Base-by-base conservation (phyloP, 2,888 invertebrate species). In the Sinohyriopsis cumingii region DNA sequence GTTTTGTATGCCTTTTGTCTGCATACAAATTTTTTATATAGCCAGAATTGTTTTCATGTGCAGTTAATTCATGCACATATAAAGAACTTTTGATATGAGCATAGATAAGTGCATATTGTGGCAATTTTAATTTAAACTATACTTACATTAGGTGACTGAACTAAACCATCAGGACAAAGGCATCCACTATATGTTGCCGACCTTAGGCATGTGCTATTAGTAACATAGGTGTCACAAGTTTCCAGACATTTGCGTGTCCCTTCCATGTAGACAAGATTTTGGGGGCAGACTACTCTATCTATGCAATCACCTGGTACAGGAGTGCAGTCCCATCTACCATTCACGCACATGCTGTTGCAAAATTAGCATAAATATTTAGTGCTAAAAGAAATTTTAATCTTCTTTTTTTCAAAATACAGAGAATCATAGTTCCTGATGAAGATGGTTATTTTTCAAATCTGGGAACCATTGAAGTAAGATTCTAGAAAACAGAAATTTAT, bases 281-380 rank as follows among this genome's bases (percentile, higher is more conserved):
- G 63, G 19, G 72, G 69, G 65, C 79, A 79, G 5, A 60, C 25
- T 7, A 67, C 69, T 22, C 61, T 67, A 25, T 69, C 70, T 24
- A 69, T 65, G 60, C 79, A 79, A 33, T 60, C 33, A n/a, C 68
- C 66, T 12, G 15, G 25, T 15, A 61, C 24, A 5, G 69, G 45
- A 28, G 57, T 61, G 70, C 79, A 79, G 9, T 55, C 45, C 71
- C 75, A 79, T 5, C 66, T 69, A 45, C 73, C 76, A 64, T 78
- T 73, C 54, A 54, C 15, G 65, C 76, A 76, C 5, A 68, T 65
- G 53, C 76, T 77, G 69, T 12, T 67, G 69, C 19, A 12, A 55
- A 59, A 68, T 53, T 12, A 45, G 3, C 45, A 45, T 45, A 45
- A 45, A 45, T 15, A 2, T 15, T 45, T 45, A 45, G 15, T 45